Base-by-base conservation (phyloP, 2,888 invertebrate species). In the Acleris laterana region DNA sequence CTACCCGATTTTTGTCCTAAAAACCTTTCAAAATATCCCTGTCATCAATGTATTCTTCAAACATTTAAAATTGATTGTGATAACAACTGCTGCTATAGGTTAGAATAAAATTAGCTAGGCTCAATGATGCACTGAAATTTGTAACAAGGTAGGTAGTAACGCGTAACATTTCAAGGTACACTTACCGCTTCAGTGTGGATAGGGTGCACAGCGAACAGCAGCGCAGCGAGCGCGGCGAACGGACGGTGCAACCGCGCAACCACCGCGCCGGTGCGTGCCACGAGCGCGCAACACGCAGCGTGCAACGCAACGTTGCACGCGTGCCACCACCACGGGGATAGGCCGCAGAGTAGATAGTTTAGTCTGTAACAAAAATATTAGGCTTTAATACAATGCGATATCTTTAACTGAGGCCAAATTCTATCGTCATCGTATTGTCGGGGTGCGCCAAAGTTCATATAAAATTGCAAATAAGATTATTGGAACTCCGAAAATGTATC, bases 141-240 rank as follows among this genome's bases (percentile, higher is more conserved):
- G 25, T 28, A 3, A 20, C 11, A 52, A 11, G 19, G 13, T 38
- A 11, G 19, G 13, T 38, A 2, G 22, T 7, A 6, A 25, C 25
- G 6, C 25, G 25, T 25, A 25, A 19, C 19, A 19, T 19, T 19
- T 20, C 11, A 53, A 11, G 32, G 19, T 42, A 51, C 51, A 95
- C 96, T 96, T 84, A 97, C 97, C 83, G 98, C 97, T 88, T 98
- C 98, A 1, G 97, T 97, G 85, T 98, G 98, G 70, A 98, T 94
- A 22, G 98, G 98, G 83, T 98, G 98, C 3, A 96, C 94, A 5
- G 97, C 97, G 81, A 98, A 98, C 74, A 97, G 90, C 51, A 96
- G 85, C 19, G 96, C 96, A 0, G 96, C 95, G 16, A 96, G 87
- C 7, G 96, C 94, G 5, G 96, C 95, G 74, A 96, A 96, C 50